These are phyloP conservation scores for Oncorhynchus masou DNA, from an alignment of 2,113 vertebrate species.

Conservation along the genomic window DNA sequence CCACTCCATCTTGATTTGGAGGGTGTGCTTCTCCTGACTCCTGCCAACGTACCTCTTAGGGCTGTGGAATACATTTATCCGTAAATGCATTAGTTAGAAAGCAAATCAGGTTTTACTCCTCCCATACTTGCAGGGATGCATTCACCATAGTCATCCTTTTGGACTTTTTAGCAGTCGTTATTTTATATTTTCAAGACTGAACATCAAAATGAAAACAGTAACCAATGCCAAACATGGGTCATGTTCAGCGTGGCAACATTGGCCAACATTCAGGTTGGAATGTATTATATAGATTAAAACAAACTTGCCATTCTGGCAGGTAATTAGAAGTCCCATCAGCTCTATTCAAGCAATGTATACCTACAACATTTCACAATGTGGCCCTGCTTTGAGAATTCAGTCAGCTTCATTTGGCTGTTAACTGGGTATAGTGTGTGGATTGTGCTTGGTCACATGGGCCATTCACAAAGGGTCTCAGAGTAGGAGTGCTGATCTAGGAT, in stretches of 20 bases:
- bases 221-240: conserved; percentile 38
- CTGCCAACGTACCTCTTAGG: not conserved
- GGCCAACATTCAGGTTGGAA: too few species aligned
- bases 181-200: conserved; percentile 1
- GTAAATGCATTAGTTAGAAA: conserved; percentile 35
- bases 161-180: conserved; percentile 14
- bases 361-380: not conserved
- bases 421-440: not conserved
- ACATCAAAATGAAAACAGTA: conserved; percentile 11
- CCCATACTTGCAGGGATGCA: conserved; percentile 11
- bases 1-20: not conserved
- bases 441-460: not conserved
- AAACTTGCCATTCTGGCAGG: too few species aligned
- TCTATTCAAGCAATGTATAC: too few species aligned
- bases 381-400: not conserved
- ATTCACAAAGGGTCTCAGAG: too few species aligned
- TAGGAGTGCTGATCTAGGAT: too few species aligned
- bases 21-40: not conserved
- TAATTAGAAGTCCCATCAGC: not conserved
- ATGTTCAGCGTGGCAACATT: too few species aligned
- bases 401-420: not conserved
- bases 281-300: too few species aligned
- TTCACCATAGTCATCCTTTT: conserved; percentile 25
- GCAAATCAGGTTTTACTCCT: not conserved
- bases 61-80: conserved; percentile 8